Base-by-base conservation (phyloP, 2,113 vertebrate genomes). In the Stegostoma tigrinum region DNA sequence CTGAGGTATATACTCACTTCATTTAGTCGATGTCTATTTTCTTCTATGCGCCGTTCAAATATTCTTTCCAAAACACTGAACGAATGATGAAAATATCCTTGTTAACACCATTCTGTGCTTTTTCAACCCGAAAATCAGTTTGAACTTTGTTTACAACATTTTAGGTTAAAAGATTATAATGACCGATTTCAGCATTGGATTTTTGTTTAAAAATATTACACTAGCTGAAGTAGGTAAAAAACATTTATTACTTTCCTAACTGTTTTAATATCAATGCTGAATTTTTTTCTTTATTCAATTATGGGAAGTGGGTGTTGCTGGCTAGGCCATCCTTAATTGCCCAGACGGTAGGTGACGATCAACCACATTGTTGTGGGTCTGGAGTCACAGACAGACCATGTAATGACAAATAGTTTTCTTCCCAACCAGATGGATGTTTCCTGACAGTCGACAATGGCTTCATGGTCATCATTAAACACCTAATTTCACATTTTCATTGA, bases 1-100 rank as follows among this genome's bases (percentile, higher is more conserved):
- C 93, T 6, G 42, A 48, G 64, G 30, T 68, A 3, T 72, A 68
- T 78, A 66, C 96, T 96, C 61, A 98, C 97, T 96, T 97, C 97
- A 96, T 97, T 96, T 72, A 98, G 97, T 66, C 96, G 96, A 97
- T 97, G 97, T 64, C 96, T 97, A 96, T 98, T 98, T 96, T 97
- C 97, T 34, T 97, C 97, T 87, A 98, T 96, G 96, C 98, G 97
- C 0, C 96, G 96, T 48, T 97, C 96, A 96, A 97, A 97, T 89
- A 98, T 97, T 27, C 96, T 96, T 52, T 97, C 96, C 7, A 98
- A 96, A 61, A 98, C 96, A 95, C 98, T 98, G 80, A 21, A 95
- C 52, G 52, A 95, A 94, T 52, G 67, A 95, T 48, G 5, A 95
- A 90, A 75, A 52, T 95, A 45, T 0, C 21, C 75, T 52, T 95